phyloP scores from a whole-genome alignment of 1,140 invertebrate species.

The Agrypnia vestita region DNA sequence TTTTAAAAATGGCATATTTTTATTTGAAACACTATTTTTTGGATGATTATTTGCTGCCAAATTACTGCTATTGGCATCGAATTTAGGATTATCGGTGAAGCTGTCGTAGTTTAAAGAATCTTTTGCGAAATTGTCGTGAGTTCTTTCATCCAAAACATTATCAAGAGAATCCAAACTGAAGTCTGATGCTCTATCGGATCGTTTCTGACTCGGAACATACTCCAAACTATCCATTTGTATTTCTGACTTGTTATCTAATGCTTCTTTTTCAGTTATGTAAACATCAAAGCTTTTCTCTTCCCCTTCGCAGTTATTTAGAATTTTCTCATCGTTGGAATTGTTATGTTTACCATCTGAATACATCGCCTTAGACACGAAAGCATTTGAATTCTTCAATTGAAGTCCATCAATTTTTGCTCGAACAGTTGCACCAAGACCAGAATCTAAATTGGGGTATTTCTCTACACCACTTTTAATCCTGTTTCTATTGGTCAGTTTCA shows the following conservation, averaged over 20 bases:
- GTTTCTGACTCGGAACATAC: slow-evolving; percentile 72
- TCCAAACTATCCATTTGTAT: slow-evolving; percentile 76
- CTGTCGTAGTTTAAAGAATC: slow-evolving; percentile 65
- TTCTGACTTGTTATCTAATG: slow-evolving; percentile 74
- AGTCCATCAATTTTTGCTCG: slow-evolving; percentile 72
- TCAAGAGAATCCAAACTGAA: slow-evolving; percentile 72
- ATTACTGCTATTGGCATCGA: slow-evolving; percentile 56
- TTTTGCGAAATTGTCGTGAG: slow-evolving; percentile 67
- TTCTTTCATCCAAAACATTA: slow-evolving; percentile 66
- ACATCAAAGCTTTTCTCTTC: slow-evolving; percentile 74
- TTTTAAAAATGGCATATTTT: slow-evolving; percentile 60
- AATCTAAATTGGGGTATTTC: slow-evolving; percentile 58
- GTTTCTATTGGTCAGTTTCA: slow-evolving; percentile 70
- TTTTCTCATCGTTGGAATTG: slow-evolving; percentile 29
- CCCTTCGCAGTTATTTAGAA: slow-evolving; percentile 60
- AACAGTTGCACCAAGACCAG: slow-evolving; percentile 68
- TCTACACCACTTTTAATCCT: slow-evolving; percentile 63
- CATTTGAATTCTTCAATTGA: slow-evolving; percentile 67
- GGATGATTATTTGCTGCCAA: slow-evolving; percentile 54
- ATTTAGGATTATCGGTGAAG: slow-evolving; percentile 55
- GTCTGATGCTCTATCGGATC: slow-evolving; percentile 67
- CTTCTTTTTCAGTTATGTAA: slow-evolving; percentile 75
- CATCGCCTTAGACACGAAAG: slow-evolving; percentile 31
- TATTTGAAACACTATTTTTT: slow-evolving; percentile 54
- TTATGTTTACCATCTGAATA: too few relatives aligned